Evolutionary conservation across 2,797 vertebrate genomes (phyloP), one percentile per base, ranked within the genome.

Genomic region (Triplophysa bombifrons): DNA sequence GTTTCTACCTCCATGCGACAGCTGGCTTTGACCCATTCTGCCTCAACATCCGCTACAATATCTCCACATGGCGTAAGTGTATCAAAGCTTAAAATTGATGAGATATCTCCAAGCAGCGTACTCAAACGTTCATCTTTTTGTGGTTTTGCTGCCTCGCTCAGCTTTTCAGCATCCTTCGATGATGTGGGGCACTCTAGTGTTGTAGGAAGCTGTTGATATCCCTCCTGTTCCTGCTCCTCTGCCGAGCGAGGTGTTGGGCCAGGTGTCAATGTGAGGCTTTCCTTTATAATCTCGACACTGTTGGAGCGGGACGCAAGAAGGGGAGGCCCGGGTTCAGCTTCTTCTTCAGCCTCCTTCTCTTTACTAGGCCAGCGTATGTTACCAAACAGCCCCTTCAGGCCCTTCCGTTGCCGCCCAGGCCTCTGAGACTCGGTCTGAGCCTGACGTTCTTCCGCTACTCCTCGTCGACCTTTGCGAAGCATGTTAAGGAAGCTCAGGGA

Each of bases 41-140:
- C 96, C 88, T 98, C 97, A 55, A 92, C 95, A 87, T 97, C 96
- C 60, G 96, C 97, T 91, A 97, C 96, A 92, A 98, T 95, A 92
- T 98, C 96, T 86, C 95, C 95, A 78, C 96, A 96, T 85, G 96
- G 95, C 88, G 96, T 93, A 92, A 98, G 94, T 85, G 97, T 96
- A 93, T 98, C 96, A 93, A 99, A 98, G 93, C 96, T 99, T 94
- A 98, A 94, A 92, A 98, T 95, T 88, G 97, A 98, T 86, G 98
- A 97, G 91, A 98, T 97, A 91, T 99, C 98, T 89, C 96, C 96
- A 90, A 99, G 95, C 93, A 99, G 91, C 84, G 94, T 93, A 93
- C 96, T 97, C 80, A 94, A 87, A 88, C 93, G 93, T 85, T 91
- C 93, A 86, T 95, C 94, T 58, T 93, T 94, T 16, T 95, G 96